Percentiles rank a stretch among this genome's conserved stretches.
Evolutionary conservation across 2,888 invertebrate genomes (phyloP).

Genomic region (Caenorhabditis imperialis): DNA sequence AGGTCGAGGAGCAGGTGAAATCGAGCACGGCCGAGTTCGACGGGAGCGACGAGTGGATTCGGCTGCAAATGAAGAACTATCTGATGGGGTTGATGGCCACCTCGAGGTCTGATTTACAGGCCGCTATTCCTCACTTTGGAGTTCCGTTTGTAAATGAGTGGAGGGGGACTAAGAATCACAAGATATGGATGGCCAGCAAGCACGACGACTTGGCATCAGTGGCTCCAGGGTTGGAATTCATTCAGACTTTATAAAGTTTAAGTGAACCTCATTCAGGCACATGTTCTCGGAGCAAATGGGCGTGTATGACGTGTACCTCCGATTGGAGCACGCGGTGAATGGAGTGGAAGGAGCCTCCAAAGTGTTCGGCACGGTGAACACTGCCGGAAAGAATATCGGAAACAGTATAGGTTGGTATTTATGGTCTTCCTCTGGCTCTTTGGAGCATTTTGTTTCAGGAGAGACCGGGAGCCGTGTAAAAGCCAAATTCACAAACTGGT

Average conservation of each 20-base stretch:
- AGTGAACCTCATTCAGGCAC: constrained; percentile 81
- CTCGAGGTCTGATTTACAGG: constrained; percentile 59
- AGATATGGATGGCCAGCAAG: constrained; percentile 83
- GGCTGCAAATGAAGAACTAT: constrained; percentile 86
- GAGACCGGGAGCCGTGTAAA: constrained; percentile 67
- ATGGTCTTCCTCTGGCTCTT: too few species aligned
- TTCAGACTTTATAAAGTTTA: neutral
- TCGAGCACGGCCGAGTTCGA: constrained; percentile 83
- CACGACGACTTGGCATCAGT: constrained; percentile 59
- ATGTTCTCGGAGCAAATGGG: constrained; percentile 95
- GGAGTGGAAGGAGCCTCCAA: constrained; percentile 71
- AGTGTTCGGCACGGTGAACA: constrained; percentile 63
- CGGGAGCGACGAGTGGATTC: constrained; percentile 96
- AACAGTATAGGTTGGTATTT: constrained; percentile 31
- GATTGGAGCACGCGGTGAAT: constrained; percentile 70
- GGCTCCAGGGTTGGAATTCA: constrained; percentile 56
- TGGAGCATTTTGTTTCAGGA: constrained; percentile 50
- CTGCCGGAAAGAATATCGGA: constrained; percentile 71
- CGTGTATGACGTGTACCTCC: constrained; percentile 88
- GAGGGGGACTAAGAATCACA: constrained; percentile 89
- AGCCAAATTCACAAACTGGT: constrained; percentile 70
- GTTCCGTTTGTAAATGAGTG: constrained; percentile 87
- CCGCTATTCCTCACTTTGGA: constrained; percentile 84
- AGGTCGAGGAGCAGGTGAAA: constrained; percentile 79
- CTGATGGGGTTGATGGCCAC: constrained; percentile 79